Base-by-base conservation (phyloP, 30 jellyfish, hydroid and myxozoan genomes). In the Pseudorhiza aurosa region DNA sequence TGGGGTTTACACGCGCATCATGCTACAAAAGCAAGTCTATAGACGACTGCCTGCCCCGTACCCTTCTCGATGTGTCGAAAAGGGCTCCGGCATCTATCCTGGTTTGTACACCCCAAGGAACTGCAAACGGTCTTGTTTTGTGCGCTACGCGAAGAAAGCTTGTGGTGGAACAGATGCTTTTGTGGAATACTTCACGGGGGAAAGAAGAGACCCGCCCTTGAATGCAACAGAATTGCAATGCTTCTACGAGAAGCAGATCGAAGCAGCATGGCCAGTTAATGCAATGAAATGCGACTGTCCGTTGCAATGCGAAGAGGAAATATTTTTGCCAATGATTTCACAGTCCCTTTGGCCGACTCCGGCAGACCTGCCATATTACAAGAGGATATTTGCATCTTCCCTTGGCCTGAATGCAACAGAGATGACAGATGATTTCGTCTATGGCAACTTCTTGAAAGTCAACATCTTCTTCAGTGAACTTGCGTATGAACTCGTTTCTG, bases 211-310 rank as follows among this genome's bases (percentile, higher is more conserved):
- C 22, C 90, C 90, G 25, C 90, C 90, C 7, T 32, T 77, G n/a
- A 77, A 77, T 47, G 45, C 21, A 15, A 59, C 90, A 0, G 90
- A 77, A 45, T 53, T 77, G 50, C 26, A 35, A 65, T 77, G 90
- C 27, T 77, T 77, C 37, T 77, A 77, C 82, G 58, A 63, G 1
- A 77, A 77, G 33, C 90, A 77, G 67, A 60, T 77, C 3, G 90
- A 77, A 21, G 90, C 90, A 15, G 90, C 90, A 11, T 77, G 90
- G 90, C 90, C 90, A 24, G 63, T 40, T 31, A 77, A 77, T 50
- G 78, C 78, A 44, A 77, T 44, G 77, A 43, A 62, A 12, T 77
- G 90, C 59, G 51, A 77, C 47, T 77, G 90, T 75, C 72, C 81
- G 0, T 29, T 77, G 74, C 75, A 77, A 65, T 77, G 90, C 60